Base-by-base conservation (phyloP, 2,113 vertebrate species). In the Dermatemys mawii region DNA sequence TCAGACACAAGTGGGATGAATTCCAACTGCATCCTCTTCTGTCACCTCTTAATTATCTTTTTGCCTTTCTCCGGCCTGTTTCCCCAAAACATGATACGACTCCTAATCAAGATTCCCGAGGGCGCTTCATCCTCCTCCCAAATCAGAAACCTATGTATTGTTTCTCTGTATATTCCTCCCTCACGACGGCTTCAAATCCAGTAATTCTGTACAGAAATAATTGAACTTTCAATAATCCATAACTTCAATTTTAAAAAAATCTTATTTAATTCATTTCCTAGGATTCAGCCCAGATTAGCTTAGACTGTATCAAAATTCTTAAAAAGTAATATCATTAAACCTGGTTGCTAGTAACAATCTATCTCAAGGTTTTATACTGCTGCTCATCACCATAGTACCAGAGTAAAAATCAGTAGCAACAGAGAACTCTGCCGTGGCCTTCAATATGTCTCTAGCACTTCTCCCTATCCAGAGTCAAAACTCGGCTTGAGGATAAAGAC, bases 291-390 rank as follows among this genome's bases (percentile, higher is more conserved):
- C 55, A 2, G 8, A 60, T 53, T 86, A 49, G 87, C 73, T 82
- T 76, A 85, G 91, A 78, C 86, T 73, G 29, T 73, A 84, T 84
- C 90, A 79, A 82, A 82, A 55, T 89, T 94, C 73, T 0, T 2
- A 5, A 92, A 88, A 92, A 93, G 90, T 93, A 76, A 22, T 91
- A 97, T 91, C 54, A 83, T 83, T 92, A 51, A 48, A n/a, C 54
- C 67, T n/a, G 76, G 83, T 44, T 14, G 32, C 67, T 60, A 19
- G 78, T 81, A 67, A 17, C 81, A 48, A 83, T 54, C 70, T 11
- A 22, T 3, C 78, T 22, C 0, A 27, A 80, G 78, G 22, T 41
- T 87, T 80, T 38, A 32, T 29, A 2, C 2, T 3, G 75, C 83
- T 70, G 29, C 70, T 88, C 88, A 1, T 32, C 24, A 76, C 67